These are phyloP conservation scores for Pemphigus obesinymphae DNA, from an alignment of 1,140 invertebrate species.

Conservation along the genomic window DNA sequence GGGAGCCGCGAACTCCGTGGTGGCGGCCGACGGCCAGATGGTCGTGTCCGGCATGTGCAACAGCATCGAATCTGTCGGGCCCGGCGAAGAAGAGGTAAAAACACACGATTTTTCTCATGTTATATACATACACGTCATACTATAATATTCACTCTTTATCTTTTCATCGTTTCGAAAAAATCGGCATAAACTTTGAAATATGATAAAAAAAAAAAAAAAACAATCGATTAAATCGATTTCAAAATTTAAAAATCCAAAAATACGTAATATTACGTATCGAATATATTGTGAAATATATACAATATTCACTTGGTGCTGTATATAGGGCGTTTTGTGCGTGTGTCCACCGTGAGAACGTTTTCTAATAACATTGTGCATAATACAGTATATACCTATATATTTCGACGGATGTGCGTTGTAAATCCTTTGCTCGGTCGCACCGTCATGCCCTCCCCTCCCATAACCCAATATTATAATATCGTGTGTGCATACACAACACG, in stretches of 20 bases:
- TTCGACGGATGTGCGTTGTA: neutral
- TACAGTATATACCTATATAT: neutral
- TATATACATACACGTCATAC: no score
- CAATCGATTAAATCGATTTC: no score
- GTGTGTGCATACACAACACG: neutral
- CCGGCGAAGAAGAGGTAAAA: slow-evolving; percentile 36
- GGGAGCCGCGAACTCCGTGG: neutral
- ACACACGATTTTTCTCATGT: no score
- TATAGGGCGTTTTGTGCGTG: neutral
- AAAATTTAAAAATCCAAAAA: no score
- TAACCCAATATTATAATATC: neutral
- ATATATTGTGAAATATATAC: no score
- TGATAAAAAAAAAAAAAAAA: no score
- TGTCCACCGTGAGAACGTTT: neutral
- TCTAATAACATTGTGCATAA: neutral
- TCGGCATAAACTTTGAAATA: no score
- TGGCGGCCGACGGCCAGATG: neutral
- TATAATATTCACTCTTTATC: no score
- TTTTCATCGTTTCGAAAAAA: no score
- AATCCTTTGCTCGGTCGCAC: slow-evolving; percentile 12
- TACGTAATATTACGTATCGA: no score
- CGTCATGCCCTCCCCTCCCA: neutral
- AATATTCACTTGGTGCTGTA: no score
- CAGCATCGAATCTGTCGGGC: slow-evolving; percentile 24
- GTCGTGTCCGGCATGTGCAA: slow-evolving; percentile 21